Percentiles rank a stretch among this genome's conserved stretches.
Evolutionary conservation across 2,797 vertebrate species (phyloP).

Genomic region (Cossypha dichroa): DNA sequence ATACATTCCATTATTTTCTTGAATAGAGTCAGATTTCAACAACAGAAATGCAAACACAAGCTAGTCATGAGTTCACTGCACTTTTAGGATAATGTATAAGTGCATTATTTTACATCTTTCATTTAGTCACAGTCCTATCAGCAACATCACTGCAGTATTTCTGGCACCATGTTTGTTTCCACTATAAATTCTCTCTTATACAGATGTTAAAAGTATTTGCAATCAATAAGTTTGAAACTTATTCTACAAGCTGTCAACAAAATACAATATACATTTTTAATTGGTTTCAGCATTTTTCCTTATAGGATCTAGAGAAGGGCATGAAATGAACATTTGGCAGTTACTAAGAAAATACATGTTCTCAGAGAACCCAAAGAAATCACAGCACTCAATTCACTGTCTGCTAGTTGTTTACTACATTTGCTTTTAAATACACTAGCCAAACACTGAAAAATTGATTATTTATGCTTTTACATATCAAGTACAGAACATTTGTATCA

Average conservation of each 20-base stretch:
- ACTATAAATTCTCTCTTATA: slow-evolving; percentile 19
- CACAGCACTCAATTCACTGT: not conserved
- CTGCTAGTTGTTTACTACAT: not conserved
- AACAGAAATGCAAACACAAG: slow-evolving; percentile 21
- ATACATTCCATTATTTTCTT: not conserved
- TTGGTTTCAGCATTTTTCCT: not conserved
- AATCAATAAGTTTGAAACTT: slow-evolving; percentile 35
- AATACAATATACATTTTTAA: slow-evolving; percentile 29
- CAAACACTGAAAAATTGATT: not conserved
- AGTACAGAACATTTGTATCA: not conserved
- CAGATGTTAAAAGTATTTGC: slow-evolving; percentile 23
- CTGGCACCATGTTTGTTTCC: not conserved
- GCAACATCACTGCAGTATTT: not conserved
- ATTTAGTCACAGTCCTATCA: not conserved
- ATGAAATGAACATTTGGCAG: not conserved
- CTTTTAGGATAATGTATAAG: not conserved
- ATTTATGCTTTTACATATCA: not conserved
- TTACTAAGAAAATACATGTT: not conserved
- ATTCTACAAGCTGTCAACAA: slow-evolving; percentile 5
- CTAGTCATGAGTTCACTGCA: not conserved
- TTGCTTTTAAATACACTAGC: not conserved
- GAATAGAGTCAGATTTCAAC: slow-evolving; percentile 21
- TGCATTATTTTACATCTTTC: not conserved
- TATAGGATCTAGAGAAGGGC: not conserved
- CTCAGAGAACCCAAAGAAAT: not conserved